phyloP scores from a whole-genome alignment of 2,113 vertebrate species.

The Paradoxurus hermaphroditus region DNA sequence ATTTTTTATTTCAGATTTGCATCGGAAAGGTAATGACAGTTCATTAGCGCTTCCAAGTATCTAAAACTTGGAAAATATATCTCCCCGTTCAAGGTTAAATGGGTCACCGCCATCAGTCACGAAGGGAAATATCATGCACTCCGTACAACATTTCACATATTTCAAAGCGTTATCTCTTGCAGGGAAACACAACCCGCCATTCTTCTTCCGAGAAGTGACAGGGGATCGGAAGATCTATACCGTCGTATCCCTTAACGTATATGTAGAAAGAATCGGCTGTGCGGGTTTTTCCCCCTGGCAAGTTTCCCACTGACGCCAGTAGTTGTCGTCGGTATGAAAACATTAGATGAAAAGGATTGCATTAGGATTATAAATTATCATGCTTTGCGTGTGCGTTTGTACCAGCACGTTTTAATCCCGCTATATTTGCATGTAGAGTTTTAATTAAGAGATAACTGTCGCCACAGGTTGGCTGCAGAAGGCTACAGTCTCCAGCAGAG shows the following conservation, averaged over 20 bases:
- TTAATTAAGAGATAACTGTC: constrained; percentile 90
- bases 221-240: constrained; percentile 18
- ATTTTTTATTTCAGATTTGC: constrained; percentile 68
- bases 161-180: constrained; percentile 58
- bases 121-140: neutral
- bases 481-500: constrained; percentile 83
- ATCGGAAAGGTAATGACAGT: constrained; percentile 48
- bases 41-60: constrained; percentile 43
- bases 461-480: constrained; percentile 85
- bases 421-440: constrained; percentile 83
- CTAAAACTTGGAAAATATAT: constrained; percentile 53
- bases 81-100: constrained; percentile 7
- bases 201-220: constrained; percentile 44
- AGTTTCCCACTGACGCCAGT: constrained; percentile 53
- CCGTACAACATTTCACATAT: neutral
- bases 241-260: constrained; percentile 21
- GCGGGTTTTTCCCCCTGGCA: constrained; percentile 63
- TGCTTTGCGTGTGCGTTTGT: constrained; percentile 69
- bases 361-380: constrained; percentile 71
- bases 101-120: neutral
- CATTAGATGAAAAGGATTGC: constrained; percentile 69
- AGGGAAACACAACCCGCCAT: constrained; percentile 9
- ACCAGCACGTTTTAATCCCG: constrained; percentile 68
- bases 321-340: constrained; percentile 60
- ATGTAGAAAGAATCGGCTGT: constrained; percentile 41